Percentiles rank a stretch among this genome's conserved stretches.
phyloP scores from a whole-genome alignment of 2,113 vertebrate genomes.

The Cyphomyrus plagiostoma region DNA sequence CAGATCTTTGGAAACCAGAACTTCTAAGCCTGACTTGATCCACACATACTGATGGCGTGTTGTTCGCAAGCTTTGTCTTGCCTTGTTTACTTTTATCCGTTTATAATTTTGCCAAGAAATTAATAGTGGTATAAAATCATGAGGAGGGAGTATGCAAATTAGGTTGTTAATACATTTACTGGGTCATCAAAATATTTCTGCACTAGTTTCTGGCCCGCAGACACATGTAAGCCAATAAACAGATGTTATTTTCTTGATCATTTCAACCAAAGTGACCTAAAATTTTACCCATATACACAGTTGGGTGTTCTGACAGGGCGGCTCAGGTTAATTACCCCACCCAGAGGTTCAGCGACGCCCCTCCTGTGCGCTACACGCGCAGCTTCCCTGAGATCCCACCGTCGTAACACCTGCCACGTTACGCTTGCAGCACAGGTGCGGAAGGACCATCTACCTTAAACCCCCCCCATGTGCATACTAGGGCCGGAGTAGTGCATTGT shows the following conservation, averaged over 20 bases:
- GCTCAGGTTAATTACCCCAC: background rate
- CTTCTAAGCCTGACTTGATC: background rate
- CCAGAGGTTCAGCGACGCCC: background rate
- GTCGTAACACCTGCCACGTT: background rate
- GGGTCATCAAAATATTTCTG: conserved; percentile 12
- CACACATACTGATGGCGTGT: background rate
- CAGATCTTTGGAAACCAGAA: background rate
- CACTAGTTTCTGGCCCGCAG: background rate
- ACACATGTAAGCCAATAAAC: conserved; percentile 5
- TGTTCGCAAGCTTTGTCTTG: background rate
- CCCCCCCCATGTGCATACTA: background rate
- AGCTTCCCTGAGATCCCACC: background rate
- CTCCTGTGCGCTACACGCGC: background rate
- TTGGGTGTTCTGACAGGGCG: background rate
- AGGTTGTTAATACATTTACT: background rate
- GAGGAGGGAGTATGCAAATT: background rate
- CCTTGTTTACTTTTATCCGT: background rate
- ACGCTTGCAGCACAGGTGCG: background rate
- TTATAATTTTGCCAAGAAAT: background rate
- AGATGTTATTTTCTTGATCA: conserved; percentile 6
- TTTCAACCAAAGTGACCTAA: background rate
- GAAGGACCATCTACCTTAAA: background rate
- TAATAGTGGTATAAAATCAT: background rate
- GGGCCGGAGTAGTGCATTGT: background rate
- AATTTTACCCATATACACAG: background rate